Evolutionary conservation across 1,140 invertebrate genomes (phyloP).

Genomic region (Cotesia typhae): DNA sequence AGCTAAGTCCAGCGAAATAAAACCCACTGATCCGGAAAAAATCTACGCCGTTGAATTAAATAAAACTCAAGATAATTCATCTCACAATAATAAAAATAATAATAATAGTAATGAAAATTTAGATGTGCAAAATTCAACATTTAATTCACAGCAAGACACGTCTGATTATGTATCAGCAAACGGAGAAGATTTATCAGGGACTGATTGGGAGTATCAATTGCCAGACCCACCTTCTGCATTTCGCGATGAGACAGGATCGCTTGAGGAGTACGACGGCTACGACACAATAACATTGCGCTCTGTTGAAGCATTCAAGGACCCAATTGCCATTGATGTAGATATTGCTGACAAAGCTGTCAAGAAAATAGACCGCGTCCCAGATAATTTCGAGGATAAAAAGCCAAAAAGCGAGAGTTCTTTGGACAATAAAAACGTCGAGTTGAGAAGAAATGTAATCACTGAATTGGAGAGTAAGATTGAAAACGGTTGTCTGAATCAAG

Average conservation of each 20-base stretch:
- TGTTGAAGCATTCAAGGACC: slow-evolving; percentile 38
- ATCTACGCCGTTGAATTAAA: not conserved
- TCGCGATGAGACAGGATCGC: slow-evolving; percentile 62
- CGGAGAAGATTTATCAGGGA: slow-evolving; percentile 54
- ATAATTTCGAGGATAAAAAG: not conserved
- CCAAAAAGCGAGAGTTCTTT: not conserved
- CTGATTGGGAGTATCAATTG: slow-evolving; percentile 72
- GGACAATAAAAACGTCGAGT: slow-evolving; percentile 28
- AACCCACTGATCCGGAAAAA: not conserved
- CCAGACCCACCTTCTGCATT: slow-evolving; percentile 72
- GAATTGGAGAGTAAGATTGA: slow-evolving; percentile 54
- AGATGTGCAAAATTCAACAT: slow-evolving; percentile 41
- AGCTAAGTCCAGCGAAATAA: slow-evolving; percentile 8
- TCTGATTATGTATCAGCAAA: slow-evolving; percentile 59
- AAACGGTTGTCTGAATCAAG: slow-evolving; percentile 36
- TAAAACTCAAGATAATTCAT: not conserved
- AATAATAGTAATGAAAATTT: not conserved
- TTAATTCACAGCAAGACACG: slow-evolving; percentile 52
- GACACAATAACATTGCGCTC: slow-evolving; percentile 50
- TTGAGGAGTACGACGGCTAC: slow-evolving; percentile 45
- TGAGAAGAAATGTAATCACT: slow-evolving; percentile 49
- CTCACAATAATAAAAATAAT: not conserved
- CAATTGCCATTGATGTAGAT: not conserved
- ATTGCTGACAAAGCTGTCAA: not conserved
- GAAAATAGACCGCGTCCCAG: not conserved